These are phyloP conservation scores for Excalfactoria chinensis DNA, from an alignment of 2,113 vertebrate genomes.

Conservation along the genomic window DNA sequence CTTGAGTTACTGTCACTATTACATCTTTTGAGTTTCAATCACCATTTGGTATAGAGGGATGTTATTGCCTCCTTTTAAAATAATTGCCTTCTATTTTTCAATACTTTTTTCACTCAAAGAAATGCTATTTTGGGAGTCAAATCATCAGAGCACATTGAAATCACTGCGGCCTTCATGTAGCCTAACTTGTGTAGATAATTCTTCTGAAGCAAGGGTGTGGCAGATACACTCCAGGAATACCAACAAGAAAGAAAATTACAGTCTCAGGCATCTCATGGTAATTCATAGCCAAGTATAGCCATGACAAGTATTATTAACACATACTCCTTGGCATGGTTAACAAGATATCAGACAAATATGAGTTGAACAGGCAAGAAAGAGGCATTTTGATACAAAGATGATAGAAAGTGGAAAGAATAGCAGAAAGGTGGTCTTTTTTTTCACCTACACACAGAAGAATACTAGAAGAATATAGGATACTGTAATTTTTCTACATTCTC, in stretches of 20 bases:
- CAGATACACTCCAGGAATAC: neutral
- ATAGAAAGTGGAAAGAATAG: neutral
- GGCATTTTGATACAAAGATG: neutral
- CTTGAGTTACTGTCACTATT: neutral
- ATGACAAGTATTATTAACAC: neutral
- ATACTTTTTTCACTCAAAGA: neutral
- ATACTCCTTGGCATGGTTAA: neutral
- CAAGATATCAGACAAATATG: neutral
- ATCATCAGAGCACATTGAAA: neutral
- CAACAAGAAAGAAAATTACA: neutral
- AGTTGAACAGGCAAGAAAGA: neutral
- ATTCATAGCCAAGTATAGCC: neutral
- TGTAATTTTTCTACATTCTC: neutral
- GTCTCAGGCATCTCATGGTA: neutral
- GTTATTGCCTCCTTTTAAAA: neutral
- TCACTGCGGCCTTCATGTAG: neutral
- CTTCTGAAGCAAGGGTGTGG: neutral
- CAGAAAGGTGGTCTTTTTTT: neutral
- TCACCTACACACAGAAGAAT: neutral
- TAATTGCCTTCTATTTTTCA: neutral
- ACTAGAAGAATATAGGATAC: neutral
- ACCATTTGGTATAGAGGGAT: neutral
- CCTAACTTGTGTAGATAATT: neutral
- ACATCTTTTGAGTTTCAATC: neutral
- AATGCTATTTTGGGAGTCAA: neutral